These are phyloP conservation scores for Pterocles gutturalis DNA, from an alignment of 2,113 vertebrate species.

Conservation along the genomic window DNA sequence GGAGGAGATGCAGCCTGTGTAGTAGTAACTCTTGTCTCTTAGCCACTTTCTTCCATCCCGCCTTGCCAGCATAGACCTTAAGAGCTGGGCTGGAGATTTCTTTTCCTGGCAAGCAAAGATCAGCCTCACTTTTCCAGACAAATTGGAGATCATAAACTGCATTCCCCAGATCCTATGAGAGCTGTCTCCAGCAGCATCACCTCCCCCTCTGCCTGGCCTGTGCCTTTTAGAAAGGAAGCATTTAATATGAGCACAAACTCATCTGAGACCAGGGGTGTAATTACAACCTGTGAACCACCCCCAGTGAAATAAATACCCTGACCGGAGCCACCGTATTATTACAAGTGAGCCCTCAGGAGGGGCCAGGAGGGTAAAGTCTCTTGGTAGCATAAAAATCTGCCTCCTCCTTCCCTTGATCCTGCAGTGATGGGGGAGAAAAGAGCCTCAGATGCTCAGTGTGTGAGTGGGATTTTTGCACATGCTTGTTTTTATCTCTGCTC, in stretches of 20 bases:
- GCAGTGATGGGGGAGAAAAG: background rate
- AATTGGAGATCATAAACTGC: background rate
- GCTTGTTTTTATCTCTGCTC: background rate
- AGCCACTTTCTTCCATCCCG: fast-evolving
- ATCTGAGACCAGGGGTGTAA: background rate
- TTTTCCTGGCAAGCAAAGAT: background rate
- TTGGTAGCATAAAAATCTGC: background rate
- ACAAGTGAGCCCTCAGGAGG: background rate
- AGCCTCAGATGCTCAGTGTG: background rate
- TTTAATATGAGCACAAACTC: background rate
- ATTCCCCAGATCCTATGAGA: background rate
- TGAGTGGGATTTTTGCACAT: background rate
- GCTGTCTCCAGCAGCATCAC: background rate
- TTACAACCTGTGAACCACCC: background rate
- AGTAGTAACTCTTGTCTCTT: background rate
- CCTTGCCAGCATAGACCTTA: background rate
- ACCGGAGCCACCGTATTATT: background rate
- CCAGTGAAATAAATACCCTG: background rate
- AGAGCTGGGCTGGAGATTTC: background rate
- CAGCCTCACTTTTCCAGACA: background rate
- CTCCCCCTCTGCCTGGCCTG: background rate
- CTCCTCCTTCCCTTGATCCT: background rate
- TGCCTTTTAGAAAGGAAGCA: background rate
- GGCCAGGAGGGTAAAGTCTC: background rate
- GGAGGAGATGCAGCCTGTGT: background rate